Percentiles rank a stretch among this genome's conserved stretches.
Conservation (phyloP, 2,797 vertebrate species). For the Megaceryle alcyon region DNA sequence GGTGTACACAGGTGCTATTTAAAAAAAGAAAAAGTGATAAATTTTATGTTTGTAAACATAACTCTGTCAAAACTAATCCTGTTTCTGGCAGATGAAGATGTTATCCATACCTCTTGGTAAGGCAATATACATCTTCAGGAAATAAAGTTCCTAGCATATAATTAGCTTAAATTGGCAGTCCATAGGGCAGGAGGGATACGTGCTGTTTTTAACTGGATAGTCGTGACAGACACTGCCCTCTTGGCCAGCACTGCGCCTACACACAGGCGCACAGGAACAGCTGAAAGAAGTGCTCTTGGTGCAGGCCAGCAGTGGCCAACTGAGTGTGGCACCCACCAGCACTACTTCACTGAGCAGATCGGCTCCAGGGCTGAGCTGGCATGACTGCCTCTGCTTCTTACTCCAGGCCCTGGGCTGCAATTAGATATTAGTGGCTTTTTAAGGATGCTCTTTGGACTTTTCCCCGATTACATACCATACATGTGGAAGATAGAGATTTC, state of each 20-base stretch:
- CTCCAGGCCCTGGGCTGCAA: not conserved
- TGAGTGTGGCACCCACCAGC: fast-evolving
- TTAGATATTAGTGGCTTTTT: not conserved
- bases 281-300: not conserved
- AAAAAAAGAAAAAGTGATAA: conserved; percentile 61
- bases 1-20: conserved; percentile 81
- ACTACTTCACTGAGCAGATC: not conserved
- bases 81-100: conserved; percentile 83
- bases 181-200: not conserved
- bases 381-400: fast-evolving
- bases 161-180: conserved; percentile 67
- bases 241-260: not conserved
- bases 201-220: not conserved
- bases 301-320: not conserved
- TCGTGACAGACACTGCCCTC: not conserved
- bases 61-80: conserved; percentile 80
- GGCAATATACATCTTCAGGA: conserved; percentile 76
- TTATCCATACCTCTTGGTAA: conserved; percentile 76
- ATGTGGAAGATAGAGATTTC: not conserved
- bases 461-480: not conserved
- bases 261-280: not conserved
- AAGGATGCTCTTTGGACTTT: conserved; percentile 4
- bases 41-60: conserved; percentile 83
- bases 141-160: conserved; percentile 81
- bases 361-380: not conserved